Percentiles rank a stretch among this genome's conserved stretches.
These are phyloP conservation scores for Lacanobia oleracea DNA, from an alignment of 2,888 invertebrate species.

Conservation along the genomic window DNA sequence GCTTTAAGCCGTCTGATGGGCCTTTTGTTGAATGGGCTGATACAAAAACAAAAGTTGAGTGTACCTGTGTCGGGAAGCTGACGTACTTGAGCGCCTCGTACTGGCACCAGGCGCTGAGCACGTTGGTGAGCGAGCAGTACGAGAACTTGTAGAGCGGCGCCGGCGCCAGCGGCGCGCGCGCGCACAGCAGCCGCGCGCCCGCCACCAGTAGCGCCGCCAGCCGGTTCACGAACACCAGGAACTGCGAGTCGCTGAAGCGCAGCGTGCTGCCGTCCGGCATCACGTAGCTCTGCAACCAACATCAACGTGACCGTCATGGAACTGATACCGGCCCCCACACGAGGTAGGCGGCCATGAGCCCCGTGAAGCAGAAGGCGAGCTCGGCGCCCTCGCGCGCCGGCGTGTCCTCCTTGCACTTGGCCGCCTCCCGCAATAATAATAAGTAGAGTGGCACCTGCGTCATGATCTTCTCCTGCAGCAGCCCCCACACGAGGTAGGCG, in stretches of 20 bases:
- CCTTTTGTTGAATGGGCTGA: too few relatives aligned
- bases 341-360: conserved; percentile 97
- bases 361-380: conserved; percentile 94
- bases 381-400: conserved; percentile 75
- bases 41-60: neutral
- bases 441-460: conserved; percentile 92
- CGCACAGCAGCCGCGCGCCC: conserved; percentile 89
- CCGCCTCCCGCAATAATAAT: conserved; percentile 65
- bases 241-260: conserved; percentile 98
- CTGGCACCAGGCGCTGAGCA: conserved; percentile 99
- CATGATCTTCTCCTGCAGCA: conserved; percentile 99
- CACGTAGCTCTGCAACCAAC: conserved; percentile 90
- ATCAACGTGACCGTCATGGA: too few relatives aligned
- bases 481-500: conserved; percentile 98
- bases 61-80: conserved; percentile 98
- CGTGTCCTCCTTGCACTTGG: conserved; percentile 69
- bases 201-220: conserved; percentile 93
- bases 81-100: conserved; percentile 99
- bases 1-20: too few relatives aligned
- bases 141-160: conserved; percentile 98
- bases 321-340: conserved; percentile 95
- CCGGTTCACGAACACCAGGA: conserved; percentile 98
- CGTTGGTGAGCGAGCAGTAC: conserved; percentile 98
- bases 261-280: conserved; percentile 91
- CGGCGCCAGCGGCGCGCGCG: conserved; percentile 92